Base-by-base conservation (phyloP, 1,140 invertebrate species). In the Antheraea pernyi region DNA sequence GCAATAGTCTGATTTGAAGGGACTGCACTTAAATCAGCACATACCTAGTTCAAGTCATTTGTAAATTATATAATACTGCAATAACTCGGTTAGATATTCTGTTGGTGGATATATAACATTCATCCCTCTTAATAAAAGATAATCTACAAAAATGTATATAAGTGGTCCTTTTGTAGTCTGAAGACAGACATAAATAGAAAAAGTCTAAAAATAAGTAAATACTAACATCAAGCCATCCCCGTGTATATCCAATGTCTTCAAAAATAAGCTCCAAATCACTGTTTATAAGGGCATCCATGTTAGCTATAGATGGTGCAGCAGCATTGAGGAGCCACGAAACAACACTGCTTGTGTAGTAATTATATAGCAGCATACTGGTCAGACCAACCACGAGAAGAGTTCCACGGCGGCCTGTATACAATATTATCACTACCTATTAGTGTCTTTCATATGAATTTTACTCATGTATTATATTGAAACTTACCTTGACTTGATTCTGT, bases 261-360 rank as follows among this genome's bases (percentile, higher is more conserved):
- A 92, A 92, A 8, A 88, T 79, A 3, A 93, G 81, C 58, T 92
- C 88, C 7, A 92, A 71, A 37, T 87, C 81, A 42, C 86, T 90
- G 13, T 75, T 75, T 7, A 93, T 83, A 4, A 93, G 79, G 2
- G 79, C 86, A 13, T 91, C 83, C 16, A 93, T 68, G 60, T 77
- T 75, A n/a, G 75, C 71, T 19, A 91, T 75, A 6, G 79, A 85
- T 0, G 88, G 85, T 0, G 86, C 80, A 0, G 88, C 82, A 0
- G 90, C 89, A 62, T 84, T 91, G 36, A 93, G 80, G 4, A 93
- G 79, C 83, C 90, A 93, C 0, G 90, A 92, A 0, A 93, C 92
- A 18, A 93, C 89, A 63, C 90, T 92, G 65, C 91, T 92, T 2
- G 92, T 93, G 74, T 93, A 93, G 77, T 92, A 93, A 79, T 92